Base-by-base conservation (phyloP, 1,140 invertebrate genomes). In the Euwallacea fornicatus region DNA sequence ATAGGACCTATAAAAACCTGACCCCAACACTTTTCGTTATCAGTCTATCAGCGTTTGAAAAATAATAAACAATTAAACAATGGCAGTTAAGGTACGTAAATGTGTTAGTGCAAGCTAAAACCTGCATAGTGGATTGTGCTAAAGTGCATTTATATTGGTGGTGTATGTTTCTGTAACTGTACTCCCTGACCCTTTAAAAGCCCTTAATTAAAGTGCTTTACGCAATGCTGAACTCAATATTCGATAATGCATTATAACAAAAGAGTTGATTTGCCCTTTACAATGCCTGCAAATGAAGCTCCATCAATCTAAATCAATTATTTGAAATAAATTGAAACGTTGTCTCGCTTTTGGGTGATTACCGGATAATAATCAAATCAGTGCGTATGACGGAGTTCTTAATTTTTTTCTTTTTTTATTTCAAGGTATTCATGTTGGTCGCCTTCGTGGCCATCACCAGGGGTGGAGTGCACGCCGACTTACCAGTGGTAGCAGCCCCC, bases 401-500 rank as follows among this genome's bases (percentile, higher is more conserved):
- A 61, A 62, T 0, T 15, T 0, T 66, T 9, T 10, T n/a, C 11
- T 59, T 44, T 46, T 50, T 64, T 46, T 6, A 56, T 60, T 71
- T 71, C 60, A 43, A 77, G 46, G 76, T 77, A n/a, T 76, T 80
- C 2, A 76, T 78, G 50, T 66, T 68, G 71, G 64, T 69, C 76
- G 73, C 78, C 74, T 74, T 77, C 46, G 76, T 82, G 64, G 76
- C 77, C 56, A 76, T 79, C 13, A 68, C 77, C 41, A 58, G 43
- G 53, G 65, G 60, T 33, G 70, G 70, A 66, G 56, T 71, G 21
- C n/a, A 62, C 64, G 21, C 55, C 46, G 46, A 50, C 13, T 10
- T 16, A n/a, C n/a, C n/a, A 15, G n/a, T 33, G 15, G 21, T 61
- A 82, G 86, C 44, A 86, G 89, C 73, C 84, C 87, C 7, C 86